Evolutionary conservation across 2,888 invertebrate genomes (phyloP).

Genomic region (Watsonalla binaria): DNA sequence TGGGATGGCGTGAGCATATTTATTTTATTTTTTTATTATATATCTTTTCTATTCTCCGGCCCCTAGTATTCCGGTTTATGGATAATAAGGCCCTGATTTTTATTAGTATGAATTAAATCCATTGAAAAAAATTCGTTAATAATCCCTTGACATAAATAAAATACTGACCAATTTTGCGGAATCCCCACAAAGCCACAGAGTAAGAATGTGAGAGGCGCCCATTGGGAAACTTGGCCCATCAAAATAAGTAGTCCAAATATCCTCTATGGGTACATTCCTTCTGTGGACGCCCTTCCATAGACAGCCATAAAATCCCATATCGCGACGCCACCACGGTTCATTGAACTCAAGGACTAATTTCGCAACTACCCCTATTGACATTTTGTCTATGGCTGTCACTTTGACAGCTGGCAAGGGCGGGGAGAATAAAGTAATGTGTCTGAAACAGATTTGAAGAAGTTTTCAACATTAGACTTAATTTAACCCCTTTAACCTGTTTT

Average conservation of each 20-base stretch:
- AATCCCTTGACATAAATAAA: background rate
- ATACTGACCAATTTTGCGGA: constrained; percentile 25
- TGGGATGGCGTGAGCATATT: too few species aligned
- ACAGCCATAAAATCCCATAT: constrained; percentile 31
- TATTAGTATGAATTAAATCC: too few species aligned
- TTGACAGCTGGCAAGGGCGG: constrained; percentile 73
- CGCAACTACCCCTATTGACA: constrained; percentile 82
- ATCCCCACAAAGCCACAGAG: constrained; percentile 27
- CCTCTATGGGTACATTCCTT: constrained; percentile 9
- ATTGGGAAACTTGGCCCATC: constrained; percentile 19
- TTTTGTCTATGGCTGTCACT: constrained; percentile 69
- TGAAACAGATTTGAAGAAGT: constrained; percentile 4
- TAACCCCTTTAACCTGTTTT: too few species aligned
- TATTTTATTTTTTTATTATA: too few species aligned
- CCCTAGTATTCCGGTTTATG: too few species aligned
- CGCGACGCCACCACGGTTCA: constrained; percentile 80
- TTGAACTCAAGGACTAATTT: constrained; percentile 84
- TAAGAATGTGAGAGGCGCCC: constrained; percentile 19
- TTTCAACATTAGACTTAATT: too few species aligned
- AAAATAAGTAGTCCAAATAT: constrained; percentile 22
- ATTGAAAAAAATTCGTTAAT: too few species aligned
- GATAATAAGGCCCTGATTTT: too few species aligned
- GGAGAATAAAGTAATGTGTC: constrained; percentile 55
- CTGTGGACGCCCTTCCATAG: constrained; percentile 33
- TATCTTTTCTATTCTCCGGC: too few species aligned